Evolutionary conservation across 2,888 invertebrate species (phyloP).

Genomic region (Tipula helvola): DNA sequence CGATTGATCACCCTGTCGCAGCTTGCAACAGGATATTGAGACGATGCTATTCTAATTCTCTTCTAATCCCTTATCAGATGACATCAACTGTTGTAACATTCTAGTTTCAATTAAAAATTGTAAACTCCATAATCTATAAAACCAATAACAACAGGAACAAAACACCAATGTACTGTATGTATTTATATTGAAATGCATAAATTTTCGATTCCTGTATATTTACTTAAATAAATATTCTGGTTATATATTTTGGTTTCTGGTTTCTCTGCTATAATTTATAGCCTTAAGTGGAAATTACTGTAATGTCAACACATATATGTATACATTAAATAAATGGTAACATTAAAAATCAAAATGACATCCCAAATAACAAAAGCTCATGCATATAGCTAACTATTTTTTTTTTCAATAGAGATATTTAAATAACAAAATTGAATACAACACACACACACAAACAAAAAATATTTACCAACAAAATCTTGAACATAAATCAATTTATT

Average conservation of each 20-base stretch:
- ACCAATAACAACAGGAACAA: too few species aligned
- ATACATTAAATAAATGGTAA: neutral
- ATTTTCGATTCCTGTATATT: neutral
- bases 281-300: neutral
- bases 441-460: neutral
- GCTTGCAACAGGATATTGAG: too few species aligned
- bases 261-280: neutral
- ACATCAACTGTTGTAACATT: neutral
- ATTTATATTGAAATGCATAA: too few species aligned
- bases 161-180: too few species aligned
- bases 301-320: neutral
- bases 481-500: neutral
- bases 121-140: neutral
- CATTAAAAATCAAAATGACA: neutral
- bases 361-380: neutral
- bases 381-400: neutral
- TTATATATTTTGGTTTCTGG: neutral
- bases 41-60: too few species aligned
- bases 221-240: neutral
- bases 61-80: too few species aligned
- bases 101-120: neutral
- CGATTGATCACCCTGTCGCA: too few species aligned
- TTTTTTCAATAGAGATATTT: neutral
- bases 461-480: neutral
- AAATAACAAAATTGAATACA: neutral